Base-by-base conservation (phyloP, 2,113 vertebrate genomes). In the Lophura nycthemera region DNA sequence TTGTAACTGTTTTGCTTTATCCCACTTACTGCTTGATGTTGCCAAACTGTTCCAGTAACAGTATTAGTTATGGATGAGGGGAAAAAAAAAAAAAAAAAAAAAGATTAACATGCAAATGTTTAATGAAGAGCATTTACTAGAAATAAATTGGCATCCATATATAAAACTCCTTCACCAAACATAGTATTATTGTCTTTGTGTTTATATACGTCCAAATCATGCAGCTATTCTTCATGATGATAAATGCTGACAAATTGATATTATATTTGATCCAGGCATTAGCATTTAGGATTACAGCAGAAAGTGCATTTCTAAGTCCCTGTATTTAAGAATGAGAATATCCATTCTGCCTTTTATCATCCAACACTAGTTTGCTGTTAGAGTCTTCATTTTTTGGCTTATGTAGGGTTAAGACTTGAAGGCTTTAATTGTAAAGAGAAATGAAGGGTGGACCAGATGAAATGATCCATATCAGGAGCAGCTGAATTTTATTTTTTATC, bases 51-150 rank as follows among this genome's bases (percentile, higher is more conserved):
- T 89, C 19, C 38, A 60, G 69, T 78, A 72, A 74, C 38, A 66
- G 11, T 19, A 61, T 90, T 90, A 81, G 81, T 78, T 54, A 78
- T 78, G 72, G 45, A 72, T 81, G 60, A 75, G 79, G 38, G 42
- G 15, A 45, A 20, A 47, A 47, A 47, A 48, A 52, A 52, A 52
- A 50, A 25, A 50, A 50, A 80, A 70, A 85, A 69, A 76, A 83
- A 71, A 70, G 13, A 88, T 86, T 88, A 86, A 56, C 65, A 61
- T 76, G 40, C 67, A 86, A 88, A 92, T 71, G 60, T 90, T 14
- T 71, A 86, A 81, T 78, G 52, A 91, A 89, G 64, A 88, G 17
- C 66, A 42, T 95, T 81, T 94, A 45, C 25, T 92, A 65, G 52
- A 75, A 92, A 69, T 30, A 81, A 86, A 69, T 73, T 72, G 52